Percentiles rank a stretch among this genome's conserved stretches.
phyloP scores from a whole-genome alignment of 2,888 invertebrate species.

The Tipula lateralis region DNA sequence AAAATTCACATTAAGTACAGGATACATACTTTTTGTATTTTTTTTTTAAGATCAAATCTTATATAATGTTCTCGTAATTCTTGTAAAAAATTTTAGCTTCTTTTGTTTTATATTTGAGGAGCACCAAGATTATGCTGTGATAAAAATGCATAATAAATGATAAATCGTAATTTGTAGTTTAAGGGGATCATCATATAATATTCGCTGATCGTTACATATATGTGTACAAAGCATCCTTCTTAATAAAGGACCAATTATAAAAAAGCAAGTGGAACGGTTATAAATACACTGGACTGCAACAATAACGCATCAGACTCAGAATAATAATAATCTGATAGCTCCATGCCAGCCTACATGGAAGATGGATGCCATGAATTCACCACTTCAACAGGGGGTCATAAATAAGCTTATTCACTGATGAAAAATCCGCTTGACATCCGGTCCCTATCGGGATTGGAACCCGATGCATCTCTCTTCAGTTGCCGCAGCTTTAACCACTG shows the following conservation, averaged over 20 bases:
- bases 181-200: background rate
- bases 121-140: background rate
- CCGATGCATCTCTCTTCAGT: too few relatives aligned
- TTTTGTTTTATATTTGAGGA: background rate
- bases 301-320: too few relatives aligned
- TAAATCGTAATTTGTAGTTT: background rate
- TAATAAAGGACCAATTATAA: background rate
- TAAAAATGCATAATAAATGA: background rate
- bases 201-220: background rate
- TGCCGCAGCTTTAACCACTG: too few relatives aligned
- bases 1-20: slow-evolving; percentile 7
- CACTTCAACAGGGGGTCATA: too few relatives aligned
- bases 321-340: too few relatives aligned
- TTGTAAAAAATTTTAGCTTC: background rate
- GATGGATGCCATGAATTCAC: too few relatives aligned
- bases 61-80: background rate
- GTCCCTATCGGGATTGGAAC: too few relatives aligned
- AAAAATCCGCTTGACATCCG: too few relatives aligned
- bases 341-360: too few relatives aligned
- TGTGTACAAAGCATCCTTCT: background rate
- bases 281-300: too few relatives aligned
- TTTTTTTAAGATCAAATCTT: background rate
- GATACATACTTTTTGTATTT: slow-evolving; percentile 19
- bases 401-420: too few relatives aligned
- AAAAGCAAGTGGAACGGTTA: too few relatives aligned